Evolutionary conservation across 2,113 vertebrate species (phyloP).

Genomic region (Nothobranchius kuhntae): DNA sequence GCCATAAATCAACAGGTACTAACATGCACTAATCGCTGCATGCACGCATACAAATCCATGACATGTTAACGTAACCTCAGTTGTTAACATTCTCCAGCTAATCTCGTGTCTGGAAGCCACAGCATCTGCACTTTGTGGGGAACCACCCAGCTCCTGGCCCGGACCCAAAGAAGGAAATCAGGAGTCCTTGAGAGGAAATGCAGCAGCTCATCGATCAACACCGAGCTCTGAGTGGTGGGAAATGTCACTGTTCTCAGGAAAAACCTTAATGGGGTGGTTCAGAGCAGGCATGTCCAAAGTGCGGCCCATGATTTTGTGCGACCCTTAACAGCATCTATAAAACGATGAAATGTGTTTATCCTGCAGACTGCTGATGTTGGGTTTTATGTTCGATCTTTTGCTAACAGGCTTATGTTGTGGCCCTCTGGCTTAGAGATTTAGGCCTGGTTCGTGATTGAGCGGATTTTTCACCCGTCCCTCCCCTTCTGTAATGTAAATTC

Average conservation of each 20-base stretch:
- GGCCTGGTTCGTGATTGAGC: too few species aligned
- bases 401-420: too few species aligned
- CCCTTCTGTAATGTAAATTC: too few species aligned
- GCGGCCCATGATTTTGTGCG: too few species aligned
- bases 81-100: slow-evolving; percentile 53
- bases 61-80: slow-evolving; percentile 21
- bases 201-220: slow-evolving; percentile 48
- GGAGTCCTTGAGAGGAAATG: slow-evolving; percentile 52
- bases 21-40: slow-evolving; percentile 26
- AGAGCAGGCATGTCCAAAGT: too few species aligned
- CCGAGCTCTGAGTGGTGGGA: background rate
- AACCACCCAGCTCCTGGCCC: slow-evolving; percentile 41
- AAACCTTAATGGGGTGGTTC: background rate
- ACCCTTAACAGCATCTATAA: too few species aligned
- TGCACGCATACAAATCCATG: slow-evolving; percentile 32
- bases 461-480: too few species aligned
- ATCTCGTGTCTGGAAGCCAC: slow-evolving; percentile 44
- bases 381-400: too few species aligned
- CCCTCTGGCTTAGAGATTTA: too few species aligned
- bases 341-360: too few species aligned
- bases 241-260: background rate
- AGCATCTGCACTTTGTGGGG: slow-evolving; percentile 25
- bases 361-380: too few species aligned
- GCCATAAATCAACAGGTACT: slow-evolving; percentile 45
- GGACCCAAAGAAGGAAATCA: slow-evolving; percentile 26